Evolutionary conservation across 2,888 invertebrate species (phyloP).

Genomic region (Habroteleia sp.): DNA sequence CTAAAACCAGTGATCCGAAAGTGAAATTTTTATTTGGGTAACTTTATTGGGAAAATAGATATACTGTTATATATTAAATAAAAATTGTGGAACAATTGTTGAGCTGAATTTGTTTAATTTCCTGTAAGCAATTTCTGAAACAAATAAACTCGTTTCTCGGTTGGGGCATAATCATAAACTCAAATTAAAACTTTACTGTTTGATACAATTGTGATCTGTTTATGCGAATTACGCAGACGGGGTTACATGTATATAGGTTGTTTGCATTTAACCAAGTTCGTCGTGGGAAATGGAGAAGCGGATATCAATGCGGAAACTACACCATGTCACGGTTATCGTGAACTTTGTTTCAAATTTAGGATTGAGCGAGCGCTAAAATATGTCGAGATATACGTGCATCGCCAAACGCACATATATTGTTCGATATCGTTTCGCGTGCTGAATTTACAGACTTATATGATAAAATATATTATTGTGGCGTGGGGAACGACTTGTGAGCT

Average conservation of each 20-base stretch:
- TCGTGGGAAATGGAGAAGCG: constrained; percentile 59
- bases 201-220: constrained; percentile 54
- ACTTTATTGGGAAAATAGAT: too few relatives aligned
- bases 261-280: constrained; percentile 58
- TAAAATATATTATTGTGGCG: constrained; percentile 56
- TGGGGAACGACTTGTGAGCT: constrained; percentile 21
- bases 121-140: not conserved
- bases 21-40: too few relatives aligned
- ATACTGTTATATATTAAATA: too few relatives aligned
- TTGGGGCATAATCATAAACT: constrained; percentile 36
- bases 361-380: constrained; percentile 63
- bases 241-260: constrained; percentile 46
- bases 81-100: too few relatives aligned
- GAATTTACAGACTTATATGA: constrained; percentile 62
- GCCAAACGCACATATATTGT: constrained; percentile 57
- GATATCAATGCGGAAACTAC: constrained; percentile 63
- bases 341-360: constrained; percentile 63
- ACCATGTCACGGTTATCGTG: constrained; percentile 61
- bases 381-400: constrained; percentile 59
- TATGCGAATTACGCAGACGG: constrained; percentile 55
- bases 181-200: constrained; percentile 48
- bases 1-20: too few relatives aligned
- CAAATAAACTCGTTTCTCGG: constrained; percentile 24
- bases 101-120: constrained; percentile 1
- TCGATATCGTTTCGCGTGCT: constrained; percentile 55